phyloP scores from a whole-genome alignment of 2,888 invertebrate genomes.

The Tenthredo distinguenda region DNA sequence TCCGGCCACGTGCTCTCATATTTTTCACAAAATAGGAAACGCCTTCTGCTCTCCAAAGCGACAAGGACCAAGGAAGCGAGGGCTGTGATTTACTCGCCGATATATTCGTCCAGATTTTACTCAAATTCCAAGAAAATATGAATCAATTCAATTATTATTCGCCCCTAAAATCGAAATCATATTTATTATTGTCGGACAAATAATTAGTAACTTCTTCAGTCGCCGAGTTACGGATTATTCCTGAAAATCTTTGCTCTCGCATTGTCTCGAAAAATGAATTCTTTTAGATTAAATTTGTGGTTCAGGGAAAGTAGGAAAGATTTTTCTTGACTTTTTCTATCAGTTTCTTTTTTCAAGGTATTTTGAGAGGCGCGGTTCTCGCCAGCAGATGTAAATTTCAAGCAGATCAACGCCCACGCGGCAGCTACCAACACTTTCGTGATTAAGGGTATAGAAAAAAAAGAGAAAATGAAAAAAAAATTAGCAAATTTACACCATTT shows the following conservation, averaged over 20 bases:
- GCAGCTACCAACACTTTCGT: neutral
- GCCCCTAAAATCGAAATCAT: too few relatives aligned
- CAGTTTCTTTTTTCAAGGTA: neutral
- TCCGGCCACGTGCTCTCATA: constrained; percentile 41
- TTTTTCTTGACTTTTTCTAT: neutral
- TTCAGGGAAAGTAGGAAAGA: neutral
- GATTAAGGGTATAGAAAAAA: constrained; percentile 24
- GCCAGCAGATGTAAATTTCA: constrained; percentile 10
- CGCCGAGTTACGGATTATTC: neutral
- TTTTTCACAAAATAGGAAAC: constrained; percentile 38
- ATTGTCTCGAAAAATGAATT: neutral
- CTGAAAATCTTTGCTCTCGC: neutral
- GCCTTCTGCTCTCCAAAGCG: constrained; percentile 30
- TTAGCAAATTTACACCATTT: constrained; percentile 51
- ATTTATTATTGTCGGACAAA: neutral
- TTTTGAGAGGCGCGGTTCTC: constrained; percentile 12
- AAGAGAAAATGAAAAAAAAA: neutral
- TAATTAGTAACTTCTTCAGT: neutral
- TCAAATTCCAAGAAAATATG: too few relatives aligned
- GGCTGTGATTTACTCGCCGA: neutral
- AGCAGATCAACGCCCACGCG: constrained; percentile 31
- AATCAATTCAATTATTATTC: too few relatives aligned
- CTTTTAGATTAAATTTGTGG: neutral
- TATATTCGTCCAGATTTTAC: neutral
- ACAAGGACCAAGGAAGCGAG: neutral